A percentile compares a stretch with the other conserved stretches of the same genome.
Conservation (phyloP, 1,140 invertebrate species). For the Aphelenchoides fujianensis region DNA sequence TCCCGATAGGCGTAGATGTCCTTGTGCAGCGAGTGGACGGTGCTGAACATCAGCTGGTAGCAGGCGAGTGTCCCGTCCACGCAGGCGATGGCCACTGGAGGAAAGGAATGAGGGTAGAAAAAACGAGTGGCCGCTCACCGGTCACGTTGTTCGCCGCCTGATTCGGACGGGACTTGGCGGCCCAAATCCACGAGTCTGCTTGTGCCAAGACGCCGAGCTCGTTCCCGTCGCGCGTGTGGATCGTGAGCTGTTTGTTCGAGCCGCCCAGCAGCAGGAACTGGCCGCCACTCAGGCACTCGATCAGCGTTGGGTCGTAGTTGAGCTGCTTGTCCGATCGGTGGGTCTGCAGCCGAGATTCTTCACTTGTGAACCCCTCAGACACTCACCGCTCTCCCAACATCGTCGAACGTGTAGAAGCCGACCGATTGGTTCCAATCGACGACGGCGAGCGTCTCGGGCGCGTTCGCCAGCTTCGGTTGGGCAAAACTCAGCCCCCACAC, state of each 20-base stretch:
- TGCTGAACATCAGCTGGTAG: conserved; percentile 85
- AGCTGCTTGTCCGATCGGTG: conserved; percentile 71
- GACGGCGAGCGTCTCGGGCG: conserved; percentile 72
- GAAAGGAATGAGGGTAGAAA: background rate
- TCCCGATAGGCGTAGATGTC: conserved; percentile 90
- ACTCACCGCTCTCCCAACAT: conserved; percentile 33
- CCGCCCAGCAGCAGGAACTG: conserved; percentile 82
- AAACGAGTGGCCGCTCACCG: background rate
- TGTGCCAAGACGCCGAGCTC: conserved; percentile 63
- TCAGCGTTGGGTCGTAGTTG: conserved; percentile 76
- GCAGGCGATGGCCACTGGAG: conserved; percentile 73
- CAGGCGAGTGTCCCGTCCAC: conserved; percentile 91
- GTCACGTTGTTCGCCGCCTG: conserved; percentile 13
- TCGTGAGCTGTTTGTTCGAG: conserved; percentile 73
- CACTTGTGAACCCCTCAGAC: background rate
- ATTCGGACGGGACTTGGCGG: conserved; percentile 19
- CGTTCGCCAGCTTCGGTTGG: conserved; percentile 65
- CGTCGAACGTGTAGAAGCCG: conserved; percentile 80
- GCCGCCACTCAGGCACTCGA: conserved; percentile 74
- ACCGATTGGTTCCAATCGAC: conserved; percentile 88
- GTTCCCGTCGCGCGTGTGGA: conserved; percentile 82
- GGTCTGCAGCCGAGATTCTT: background rate
- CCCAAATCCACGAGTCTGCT: conserved; percentile 48
- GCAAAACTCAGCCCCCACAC: conserved; percentile 86
- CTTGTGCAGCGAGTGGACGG: conserved; percentile 86